Base-by-base conservation (phyloP, 2,113 vertebrate genomes). In the Coryphaenoides rupestris region DNA sequence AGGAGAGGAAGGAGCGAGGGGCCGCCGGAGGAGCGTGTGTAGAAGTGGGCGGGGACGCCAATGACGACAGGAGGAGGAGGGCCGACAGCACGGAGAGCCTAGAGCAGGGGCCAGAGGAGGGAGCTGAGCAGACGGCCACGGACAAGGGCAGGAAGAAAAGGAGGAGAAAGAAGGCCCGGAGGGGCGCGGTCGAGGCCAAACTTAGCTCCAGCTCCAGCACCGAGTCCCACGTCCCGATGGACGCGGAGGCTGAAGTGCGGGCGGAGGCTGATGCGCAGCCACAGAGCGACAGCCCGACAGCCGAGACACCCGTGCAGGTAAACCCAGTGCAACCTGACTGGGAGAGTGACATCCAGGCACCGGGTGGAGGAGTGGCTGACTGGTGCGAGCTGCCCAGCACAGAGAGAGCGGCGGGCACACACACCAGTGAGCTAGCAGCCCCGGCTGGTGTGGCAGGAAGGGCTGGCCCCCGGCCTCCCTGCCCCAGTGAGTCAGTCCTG, bases 191-290 rank as follows among this genome's bases (percentile, higher is more conserved):
- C 2, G 74, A 79, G 47, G 54, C 56, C n/a, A 76, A 75, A 59
- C 66, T 77, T 19, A 66, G 72, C 70, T 75, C 75, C 49, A 62
- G 59, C 47, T 79, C 76, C 5, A 75, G 76, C 60, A 2, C 65
- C 1, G 79, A 80, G 24, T 77, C 63, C 47, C 73, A 68, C 63
- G 47, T 55, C 63, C 63, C 68, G 9, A 50, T 5, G 17, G 73
- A 78, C 28, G 50, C 40, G 24, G 63, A 62, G 49, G 53, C 28
- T 1, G 55, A 56, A 12, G 45, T 19, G 24, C 65, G 61, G 49
- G 53, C 28, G 1, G 55, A 56, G 15, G 45, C 22, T 23, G 19
- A 15, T 55, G 22, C 19, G 17, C 49, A 19, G 24, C 7, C 52
- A 6, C 26, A 33, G 58, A 60, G 12, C 28, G 14, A 19, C 58